Conservation (phyloP, 2,797 vertebrate species). For the Karalla daura region DNA sequence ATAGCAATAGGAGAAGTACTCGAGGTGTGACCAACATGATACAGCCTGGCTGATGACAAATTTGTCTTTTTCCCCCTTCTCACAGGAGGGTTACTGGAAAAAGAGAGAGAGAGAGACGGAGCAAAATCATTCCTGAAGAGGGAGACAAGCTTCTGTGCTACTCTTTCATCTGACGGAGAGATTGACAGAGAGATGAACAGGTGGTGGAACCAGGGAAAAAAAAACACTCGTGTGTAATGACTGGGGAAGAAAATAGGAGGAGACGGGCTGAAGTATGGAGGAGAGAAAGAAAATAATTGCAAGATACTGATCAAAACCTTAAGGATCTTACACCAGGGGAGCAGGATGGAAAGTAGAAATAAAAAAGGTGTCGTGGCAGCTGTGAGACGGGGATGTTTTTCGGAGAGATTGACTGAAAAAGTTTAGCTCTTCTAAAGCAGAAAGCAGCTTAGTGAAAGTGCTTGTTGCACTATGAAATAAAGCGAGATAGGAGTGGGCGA, state of each 20-base stretch:
- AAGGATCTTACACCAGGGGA: constrained; percentile 11
- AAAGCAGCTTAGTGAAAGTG: not conserved
- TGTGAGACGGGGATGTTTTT: constrained; percentile 1
- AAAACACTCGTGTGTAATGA: constrained; percentile 27
- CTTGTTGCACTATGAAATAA: not conserved
- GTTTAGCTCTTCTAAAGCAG: constrained; percentile 3
- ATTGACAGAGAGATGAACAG: constrained; percentile 37
- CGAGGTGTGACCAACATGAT: constrained; percentile 60
- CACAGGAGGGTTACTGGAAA: constrained; percentile 2
- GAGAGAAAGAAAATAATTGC: constrained; percentile 33
- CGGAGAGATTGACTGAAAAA: not conserved
- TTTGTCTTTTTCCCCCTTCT: constrained; percentile 5
- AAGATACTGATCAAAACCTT: constrained; percentile 33
- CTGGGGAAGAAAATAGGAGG: constrained; percentile 18
- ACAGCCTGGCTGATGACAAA: constrained; percentile 50
- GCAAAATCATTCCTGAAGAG: not conserved
- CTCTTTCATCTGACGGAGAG: constrained; percentile 10
- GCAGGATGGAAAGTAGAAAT: constrained; percentile 9
- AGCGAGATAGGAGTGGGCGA: not conserved
- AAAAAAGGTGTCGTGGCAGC: constrained; percentile 10
- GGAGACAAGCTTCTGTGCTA: constrained; percentile 3
- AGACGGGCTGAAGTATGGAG: constrained; percentile 12
- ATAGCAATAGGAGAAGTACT: constrained; percentile 25
- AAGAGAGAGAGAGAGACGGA: not conserved
- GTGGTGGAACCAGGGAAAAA: constrained; percentile 30